A percentile compares a stretch with the other conserved stretches of the same genome.
These are phyloP conservation scores for Hymenochirus boettgeri DNA, from an alignment of 2,113 vertebrate genomes.

Conservation along the genomic window DNA sequence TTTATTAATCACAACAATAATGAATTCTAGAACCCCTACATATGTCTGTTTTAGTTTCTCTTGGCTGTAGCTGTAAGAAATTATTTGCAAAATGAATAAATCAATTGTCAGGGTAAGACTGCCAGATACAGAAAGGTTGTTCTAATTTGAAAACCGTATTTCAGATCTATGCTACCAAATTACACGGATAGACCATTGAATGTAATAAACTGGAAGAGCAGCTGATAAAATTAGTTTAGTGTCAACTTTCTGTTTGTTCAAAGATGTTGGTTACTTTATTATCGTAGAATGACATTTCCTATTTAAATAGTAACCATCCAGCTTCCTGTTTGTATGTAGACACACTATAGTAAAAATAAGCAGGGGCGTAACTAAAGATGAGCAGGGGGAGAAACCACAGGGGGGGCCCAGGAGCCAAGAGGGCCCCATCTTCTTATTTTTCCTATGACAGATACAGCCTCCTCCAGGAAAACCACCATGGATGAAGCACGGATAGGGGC, in stretches of 20 bases:
- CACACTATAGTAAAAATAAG: no score
- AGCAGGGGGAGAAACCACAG: no score
- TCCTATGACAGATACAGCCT: no score
- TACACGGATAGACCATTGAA: neutral
- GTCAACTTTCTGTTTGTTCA: neutral
- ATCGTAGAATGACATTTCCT: neutral
- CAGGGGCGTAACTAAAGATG: no score
- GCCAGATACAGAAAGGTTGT: neutral
- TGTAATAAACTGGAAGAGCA: neutral
- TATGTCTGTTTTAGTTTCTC: constrained; percentile 29
- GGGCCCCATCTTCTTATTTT: no score
- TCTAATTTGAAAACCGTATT: neutral
- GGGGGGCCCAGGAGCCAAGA: no score
- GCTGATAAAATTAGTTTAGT: neutral
- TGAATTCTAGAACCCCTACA: constrained; percentile 23
- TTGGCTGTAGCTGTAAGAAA: constrained; percentile 8
- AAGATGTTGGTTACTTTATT: neutral
- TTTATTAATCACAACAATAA: constrained; percentile 36
- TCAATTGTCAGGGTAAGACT: constrained; percentile 2
- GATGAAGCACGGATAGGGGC: no score
- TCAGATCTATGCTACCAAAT: neutral
- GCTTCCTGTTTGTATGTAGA: neutral
- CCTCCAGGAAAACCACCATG: no score
- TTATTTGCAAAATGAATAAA: constrained; percentile 21
- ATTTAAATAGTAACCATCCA: neutral